A percentile compares a stretch with the other conserved stretches of the same genome.
phyloP scores from a whole-genome alignment of 2,797 vertebrate species.

The Enoplosus armatus region DNA sequence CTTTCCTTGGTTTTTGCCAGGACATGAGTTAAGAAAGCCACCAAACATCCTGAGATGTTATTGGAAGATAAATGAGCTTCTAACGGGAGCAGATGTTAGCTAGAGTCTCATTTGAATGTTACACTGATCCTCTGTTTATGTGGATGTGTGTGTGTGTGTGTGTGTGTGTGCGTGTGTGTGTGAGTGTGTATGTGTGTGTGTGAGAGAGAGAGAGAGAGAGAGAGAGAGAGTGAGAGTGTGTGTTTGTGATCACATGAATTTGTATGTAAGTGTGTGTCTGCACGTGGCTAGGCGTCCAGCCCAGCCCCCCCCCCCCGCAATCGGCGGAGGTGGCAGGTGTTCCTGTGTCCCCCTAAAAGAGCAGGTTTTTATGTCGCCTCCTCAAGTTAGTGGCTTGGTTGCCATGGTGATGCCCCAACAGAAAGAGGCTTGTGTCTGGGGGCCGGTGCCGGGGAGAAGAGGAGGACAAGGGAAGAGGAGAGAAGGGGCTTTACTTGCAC shows the following conservation, averaged over 20 bases:
- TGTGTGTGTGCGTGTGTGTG: slow-evolving; percentile 10
- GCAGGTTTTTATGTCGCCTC: slow-evolving; percentile 88
- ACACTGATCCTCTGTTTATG: slow-evolving; percentile 69
- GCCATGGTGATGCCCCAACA: slow-evolving; percentile 87
- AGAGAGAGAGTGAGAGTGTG: no score
- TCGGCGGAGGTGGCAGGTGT: slow-evolving; percentile 87
- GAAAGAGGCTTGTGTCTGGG: slow-evolving; percentile 89
- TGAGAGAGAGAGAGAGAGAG: no score
- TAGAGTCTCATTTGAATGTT: slow-evolving; percentile 73
- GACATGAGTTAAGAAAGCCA: slow-evolving; percentile 30
- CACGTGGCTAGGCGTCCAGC: slow-evolving; percentile 72
- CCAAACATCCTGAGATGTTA: slow-evolving; percentile 49
- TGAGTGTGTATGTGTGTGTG: slow-evolving; percentile 16
- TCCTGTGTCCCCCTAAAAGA: slow-evolving; percentile 86
- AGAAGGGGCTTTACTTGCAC: slow-evolving; percentile 72
- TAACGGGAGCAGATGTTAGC: slow-evolving; percentile 77
- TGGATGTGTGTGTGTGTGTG: slow-evolving; percentile 7
- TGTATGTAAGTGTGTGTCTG: slow-evolving; percentile 72
- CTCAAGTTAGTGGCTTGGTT: slow-evolving; percentile 88
- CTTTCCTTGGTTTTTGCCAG: slow-evolving; percentile 4
- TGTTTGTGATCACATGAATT: slow-evolving; percentile 58
- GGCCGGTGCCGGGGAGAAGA: slow-evolving; percentile 83
- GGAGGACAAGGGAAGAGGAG: slow-evolving; percentile 72
- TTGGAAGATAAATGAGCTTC: slow-evolving; percentile 61
- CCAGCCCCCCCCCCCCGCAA: slow-evolving; percentile 79